Percentiles rank a stretch among this genome's conserved stretches.
phyloP scores from a whole-genome alignment of 2,113 vertebrate species.

The Syrmaticus mikado region DNA sequence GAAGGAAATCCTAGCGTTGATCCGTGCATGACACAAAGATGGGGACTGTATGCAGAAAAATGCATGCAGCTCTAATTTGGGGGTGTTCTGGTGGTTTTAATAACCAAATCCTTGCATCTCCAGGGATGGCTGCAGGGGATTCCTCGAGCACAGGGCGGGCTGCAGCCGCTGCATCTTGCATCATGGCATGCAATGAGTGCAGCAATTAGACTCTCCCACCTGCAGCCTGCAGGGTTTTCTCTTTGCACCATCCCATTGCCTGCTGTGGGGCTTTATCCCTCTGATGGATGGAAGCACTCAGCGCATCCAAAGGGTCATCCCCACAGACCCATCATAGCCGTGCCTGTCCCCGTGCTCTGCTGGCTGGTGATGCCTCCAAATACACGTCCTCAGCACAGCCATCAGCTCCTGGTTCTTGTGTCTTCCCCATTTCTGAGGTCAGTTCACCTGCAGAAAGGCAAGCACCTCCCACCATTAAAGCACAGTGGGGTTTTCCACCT shows the following conservation, averaged over 20 bases:
- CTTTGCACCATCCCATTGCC: background rate
- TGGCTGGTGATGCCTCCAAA: background rate
- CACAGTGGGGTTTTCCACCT: background rate
- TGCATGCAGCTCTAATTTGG: accelerated
- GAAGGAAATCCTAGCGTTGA: background rate
- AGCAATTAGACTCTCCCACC: background rate
- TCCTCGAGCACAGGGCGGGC: background rate
- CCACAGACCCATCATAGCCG: accelerated
- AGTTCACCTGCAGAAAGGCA: background rate
- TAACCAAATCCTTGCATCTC: background rate
- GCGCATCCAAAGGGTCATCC: accelerated
- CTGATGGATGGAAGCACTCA: accelerated
- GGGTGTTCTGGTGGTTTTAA: background rate
- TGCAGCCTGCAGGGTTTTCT: background rate
- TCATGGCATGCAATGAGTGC: accelerated
- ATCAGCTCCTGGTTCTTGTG: background rate
- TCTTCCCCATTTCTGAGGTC: background rate
- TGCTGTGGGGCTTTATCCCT: background rate
- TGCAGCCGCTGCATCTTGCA: background rate
- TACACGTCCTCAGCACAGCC: accelerated
- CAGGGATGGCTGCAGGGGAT: background rate
- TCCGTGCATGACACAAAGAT: background rate
- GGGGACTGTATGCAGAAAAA: background rate
- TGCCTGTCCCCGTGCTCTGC: background rate
- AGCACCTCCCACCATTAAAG: background rate